phyloP scores from a whole-genome alignment of 2,113 vertebrate species.

The Rhinoptilus africanus region DNA sequence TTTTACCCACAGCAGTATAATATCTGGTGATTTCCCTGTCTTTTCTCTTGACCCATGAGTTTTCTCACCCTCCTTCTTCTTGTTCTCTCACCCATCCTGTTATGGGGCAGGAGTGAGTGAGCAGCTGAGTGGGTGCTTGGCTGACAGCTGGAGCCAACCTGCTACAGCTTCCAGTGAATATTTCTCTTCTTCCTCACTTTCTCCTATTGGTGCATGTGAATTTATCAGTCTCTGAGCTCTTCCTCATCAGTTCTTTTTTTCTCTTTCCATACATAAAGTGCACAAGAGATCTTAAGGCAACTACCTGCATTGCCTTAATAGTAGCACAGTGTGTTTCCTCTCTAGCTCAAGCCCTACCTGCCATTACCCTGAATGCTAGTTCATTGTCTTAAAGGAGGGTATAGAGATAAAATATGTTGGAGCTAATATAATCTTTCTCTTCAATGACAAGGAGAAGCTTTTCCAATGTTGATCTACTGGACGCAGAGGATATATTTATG shows the following conservation, averaged over 20 bases:
- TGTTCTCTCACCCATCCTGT: background rate
- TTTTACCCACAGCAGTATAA: background rate
- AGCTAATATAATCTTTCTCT: background rate
- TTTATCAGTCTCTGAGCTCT: background rate
- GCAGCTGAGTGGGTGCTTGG: background rate
- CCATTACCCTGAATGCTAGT: background rate
- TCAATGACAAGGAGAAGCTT: background rate
- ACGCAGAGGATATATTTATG: background rate
- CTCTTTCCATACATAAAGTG: background rate
- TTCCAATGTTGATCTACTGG: background rate
- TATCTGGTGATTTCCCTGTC: background rate
- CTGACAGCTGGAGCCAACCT: background rate
- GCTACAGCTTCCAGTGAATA: background rate
- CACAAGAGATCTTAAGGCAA: background rate
- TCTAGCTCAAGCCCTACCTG: background rate
- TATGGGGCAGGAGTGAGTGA: rapidly evolving
- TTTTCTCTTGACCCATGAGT: background rate
- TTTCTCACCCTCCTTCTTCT: background rate
- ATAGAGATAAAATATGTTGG: background rate
- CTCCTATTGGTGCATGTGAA: background rate
- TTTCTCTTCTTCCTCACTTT: background rate
- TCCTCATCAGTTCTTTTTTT: background rate
- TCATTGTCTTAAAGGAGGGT: background rate
- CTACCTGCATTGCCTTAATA: background rate
- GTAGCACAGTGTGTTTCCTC: background rate